A percentile compares a stretch with the other conserved stretches of the same genome.
phyloP scores from a whole-genome alignment of 2,797 vertebrate species.

The Eutrigla gurnardus region DNA sequence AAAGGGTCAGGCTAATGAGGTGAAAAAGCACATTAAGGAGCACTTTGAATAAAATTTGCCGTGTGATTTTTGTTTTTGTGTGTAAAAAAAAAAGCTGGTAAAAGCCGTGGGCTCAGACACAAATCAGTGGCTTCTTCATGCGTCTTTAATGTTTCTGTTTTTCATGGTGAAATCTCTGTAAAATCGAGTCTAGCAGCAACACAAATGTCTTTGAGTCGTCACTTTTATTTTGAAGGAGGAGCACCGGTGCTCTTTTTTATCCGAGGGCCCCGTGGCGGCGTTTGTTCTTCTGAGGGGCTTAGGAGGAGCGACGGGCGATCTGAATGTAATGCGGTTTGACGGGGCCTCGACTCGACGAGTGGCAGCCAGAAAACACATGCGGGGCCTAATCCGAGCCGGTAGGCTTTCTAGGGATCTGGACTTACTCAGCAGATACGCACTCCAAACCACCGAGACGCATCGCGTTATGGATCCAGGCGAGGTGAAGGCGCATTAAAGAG shows the following conservation, averaged over 20 bases:
- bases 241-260: conserved; percentile 6
- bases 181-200: conserved; percentile 26
- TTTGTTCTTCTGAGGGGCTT: conserved; percentile 67
- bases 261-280: conserved; percentile 17
- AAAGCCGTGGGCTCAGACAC: conserved; percentile 16
- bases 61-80: conserved; percentile 26
- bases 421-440: conserved; percentile 43
- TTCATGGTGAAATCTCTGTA: conserved; percentile 17
- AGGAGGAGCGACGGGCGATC: conserved; percentile 43
- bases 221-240: conserved; percentile 18
- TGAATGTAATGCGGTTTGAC: conserved; percentile 63
- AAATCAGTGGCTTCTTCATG: conserved; percentile 5
- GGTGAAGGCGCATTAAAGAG: conserved; percentile 19
- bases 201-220: conserved; percentile 34
- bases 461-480: conserved; percentile 14
- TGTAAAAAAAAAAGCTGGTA: conserved; percentile 16
- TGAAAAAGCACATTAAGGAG: conserved; percentile 67
- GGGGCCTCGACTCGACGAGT: conserved; percentile 48
- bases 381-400: conserved; percentile 58
- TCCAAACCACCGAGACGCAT: conserved; percentile 23
- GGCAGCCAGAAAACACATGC: conserved; percentile 54
- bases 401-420: conserved; percentile 47
- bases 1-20: conserved; percentile 70
- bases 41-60: conserved; percentile 49
- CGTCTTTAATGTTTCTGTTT: conserved; percentile 8